Base-by-base conservation (phyloP, 2,113 vertebrate species). In the Ammodytes dubius region DNA sequence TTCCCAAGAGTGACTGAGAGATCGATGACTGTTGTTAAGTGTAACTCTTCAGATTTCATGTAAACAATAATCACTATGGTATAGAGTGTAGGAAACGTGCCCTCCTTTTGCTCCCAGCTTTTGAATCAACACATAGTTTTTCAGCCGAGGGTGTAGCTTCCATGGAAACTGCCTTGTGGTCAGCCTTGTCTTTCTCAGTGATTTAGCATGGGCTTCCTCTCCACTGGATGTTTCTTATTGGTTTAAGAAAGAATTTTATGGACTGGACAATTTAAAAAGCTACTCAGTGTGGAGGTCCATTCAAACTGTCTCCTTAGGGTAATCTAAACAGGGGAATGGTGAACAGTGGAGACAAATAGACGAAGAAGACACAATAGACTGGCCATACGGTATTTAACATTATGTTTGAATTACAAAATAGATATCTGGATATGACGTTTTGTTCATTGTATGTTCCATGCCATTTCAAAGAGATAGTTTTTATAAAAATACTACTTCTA, bases 51-150 rank as follows among this genome's bases (percentile, higher is more conserved):
- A 42, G 66, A 68, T 69, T 75, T 63, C 74, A 76, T 47, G 27
- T 56, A 19, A 14, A 74, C 52, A 65, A 61, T 63, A 68, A 78
- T 87, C 74, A 85, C 71, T 86, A 70, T 4, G 13, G 17, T 53
- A 74, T 61, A 54, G 49, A 79, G 64, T 71, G 72, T 42, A 80
- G 81, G 76, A 91, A 89, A 86, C 57, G 71, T 71, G 46, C 19
- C 58, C 65, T 68, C 57, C 40, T 39, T 74, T 74, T 81, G 54
- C 82, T 79, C 74, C 74, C 58, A 50, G 58, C 79, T 88, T 27
- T 27, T 87, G 66, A 87, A 77, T 77, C 71, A 81, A 73, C 70
- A 75, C 69, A 72, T 82, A 91, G 94, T 96, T 96, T 86, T 94
- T 94, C 91, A 89, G 88, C 67, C 46, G 82, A 86, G 86, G 84